Percentiles rank a stretch among this genome's conserved stretches.
Conservation (phyloP, 2,797 vertebrate species). For the Merluccius polli region DNA sequence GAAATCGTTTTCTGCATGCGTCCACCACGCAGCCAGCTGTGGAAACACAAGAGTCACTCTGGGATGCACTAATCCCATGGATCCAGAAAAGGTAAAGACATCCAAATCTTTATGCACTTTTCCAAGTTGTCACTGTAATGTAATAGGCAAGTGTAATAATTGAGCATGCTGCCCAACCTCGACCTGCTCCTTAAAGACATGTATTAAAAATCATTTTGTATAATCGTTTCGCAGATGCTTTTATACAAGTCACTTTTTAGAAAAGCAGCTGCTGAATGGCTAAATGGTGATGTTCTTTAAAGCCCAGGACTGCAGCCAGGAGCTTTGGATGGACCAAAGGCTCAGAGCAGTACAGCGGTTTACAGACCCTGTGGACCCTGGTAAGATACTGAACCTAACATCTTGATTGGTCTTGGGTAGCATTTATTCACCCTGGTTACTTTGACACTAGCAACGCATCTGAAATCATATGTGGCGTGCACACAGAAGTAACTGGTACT, state of each 20-base stretch:
- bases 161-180: background rate
- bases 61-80: background rate
- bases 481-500: background rate
- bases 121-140: background rate
- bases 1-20: background rate
- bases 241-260: background rate
- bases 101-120: background rate
- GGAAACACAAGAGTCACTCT: background rate
- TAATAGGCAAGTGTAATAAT: background rate
- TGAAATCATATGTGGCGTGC: background rate
- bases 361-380: background rate
- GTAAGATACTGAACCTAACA: background rate
- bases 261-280: background rate
- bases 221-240: background rate
- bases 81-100: background rate
- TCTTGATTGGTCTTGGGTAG: background rate
- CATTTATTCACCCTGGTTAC: background rate
- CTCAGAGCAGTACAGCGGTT: background rate
- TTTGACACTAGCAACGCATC: background rate
- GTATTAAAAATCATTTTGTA: background rate
- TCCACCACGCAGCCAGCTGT: background rate
- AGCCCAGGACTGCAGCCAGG: background rate
- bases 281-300: background rate
- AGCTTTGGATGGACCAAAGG: background rate
- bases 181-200: background rate